Conservation (phyloP, 2,113 vertebrate genomes). For the Tiliqua scincoides region DNA sequence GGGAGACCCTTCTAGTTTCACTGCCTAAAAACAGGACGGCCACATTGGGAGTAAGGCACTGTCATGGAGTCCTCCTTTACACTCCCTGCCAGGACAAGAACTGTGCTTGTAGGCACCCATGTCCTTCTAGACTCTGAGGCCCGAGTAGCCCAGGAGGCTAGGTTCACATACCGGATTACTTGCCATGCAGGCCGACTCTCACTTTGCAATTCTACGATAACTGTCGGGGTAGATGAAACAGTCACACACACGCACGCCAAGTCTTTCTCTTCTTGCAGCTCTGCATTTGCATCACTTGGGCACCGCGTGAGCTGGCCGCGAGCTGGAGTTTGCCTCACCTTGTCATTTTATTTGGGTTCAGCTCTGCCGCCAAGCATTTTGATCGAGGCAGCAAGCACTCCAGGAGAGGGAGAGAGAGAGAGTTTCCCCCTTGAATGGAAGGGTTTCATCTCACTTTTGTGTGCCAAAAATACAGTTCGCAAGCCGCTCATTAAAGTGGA, state of each 20-base stretch:
- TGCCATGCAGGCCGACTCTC: background rate
- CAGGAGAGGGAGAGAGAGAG: background rate
- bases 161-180: background rate
- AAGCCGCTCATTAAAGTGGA: slow-evolving; percentile 50
- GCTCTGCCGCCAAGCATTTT: fast-evolving
- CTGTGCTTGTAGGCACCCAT: no score
- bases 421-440: slow-evolving; percentile 6
- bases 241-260: no score
- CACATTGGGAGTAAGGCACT: no score
- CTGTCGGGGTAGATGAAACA: background rate
- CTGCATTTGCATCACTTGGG: background rate
- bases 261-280: background rate
- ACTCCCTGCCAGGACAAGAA: no score
- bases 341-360: background rate
- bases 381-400: background rate
- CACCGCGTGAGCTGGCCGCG: background rate
- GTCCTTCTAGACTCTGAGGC: no score
- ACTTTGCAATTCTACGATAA: background rate
- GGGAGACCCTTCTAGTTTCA: no score
- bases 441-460: slow-evolving; percentile 47
- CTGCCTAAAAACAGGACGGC: no score
- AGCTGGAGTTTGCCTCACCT: slow-evolving; percentile 4
- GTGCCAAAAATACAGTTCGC: slow-evolving; percentile 42
- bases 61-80: no score
- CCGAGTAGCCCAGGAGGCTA: no score